These are phyloP conservation scores for Mesochorus sp. DNA, from an alignment of 2,888 invertebrate species.

Conservation along the genomic window DNA sequence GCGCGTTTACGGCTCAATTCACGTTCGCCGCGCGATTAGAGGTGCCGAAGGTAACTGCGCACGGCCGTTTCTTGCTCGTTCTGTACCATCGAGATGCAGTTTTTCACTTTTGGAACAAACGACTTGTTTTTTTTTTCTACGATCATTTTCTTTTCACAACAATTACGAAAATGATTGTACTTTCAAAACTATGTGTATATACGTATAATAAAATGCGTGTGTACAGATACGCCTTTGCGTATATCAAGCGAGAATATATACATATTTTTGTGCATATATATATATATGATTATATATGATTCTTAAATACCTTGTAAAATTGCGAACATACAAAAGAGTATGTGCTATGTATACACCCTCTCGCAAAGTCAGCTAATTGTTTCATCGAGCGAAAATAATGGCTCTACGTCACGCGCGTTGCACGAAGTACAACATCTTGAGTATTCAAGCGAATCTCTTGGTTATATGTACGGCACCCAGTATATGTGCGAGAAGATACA, in stretches of 20 bases:
- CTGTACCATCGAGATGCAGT: not conserved
- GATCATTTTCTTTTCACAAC: not conserved
- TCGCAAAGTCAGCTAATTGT: conserved; percentile 71
- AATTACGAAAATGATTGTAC: not conserved
- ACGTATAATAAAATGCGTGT: not conserved
- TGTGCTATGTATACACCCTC: conserved; percentile 15
- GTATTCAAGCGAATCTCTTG: conserved; percentile 53
- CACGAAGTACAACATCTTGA: conserved; percentile 45
- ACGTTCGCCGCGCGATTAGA: conserved; percentile 32
- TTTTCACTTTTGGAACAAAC: not conserved
- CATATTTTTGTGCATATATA: not conserved
- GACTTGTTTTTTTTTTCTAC: not conserved
- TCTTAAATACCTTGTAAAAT: not conserved
- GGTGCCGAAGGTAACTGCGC: conserved; percentile 18
- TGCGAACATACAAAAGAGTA: conserved; percentile 11
- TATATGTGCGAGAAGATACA: not conserved
- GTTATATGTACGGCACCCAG: conserved; percentile 1
- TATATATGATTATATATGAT: not conserved
- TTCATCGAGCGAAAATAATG: conserved; percentile 74
- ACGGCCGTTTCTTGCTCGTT: conserved; percentile 5
- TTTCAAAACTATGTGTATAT: not conserved
- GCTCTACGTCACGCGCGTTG: conserved; percentile 70
- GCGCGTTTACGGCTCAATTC: conserved; percentile 51
- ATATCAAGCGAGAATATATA: too few species aligned
- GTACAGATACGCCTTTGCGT: not conserved